These are phyloP conservation scores for Leucosticte australis DNA, from an alignment of 2,113 vertebrate species.

Conservation along the genomic window DNA sequence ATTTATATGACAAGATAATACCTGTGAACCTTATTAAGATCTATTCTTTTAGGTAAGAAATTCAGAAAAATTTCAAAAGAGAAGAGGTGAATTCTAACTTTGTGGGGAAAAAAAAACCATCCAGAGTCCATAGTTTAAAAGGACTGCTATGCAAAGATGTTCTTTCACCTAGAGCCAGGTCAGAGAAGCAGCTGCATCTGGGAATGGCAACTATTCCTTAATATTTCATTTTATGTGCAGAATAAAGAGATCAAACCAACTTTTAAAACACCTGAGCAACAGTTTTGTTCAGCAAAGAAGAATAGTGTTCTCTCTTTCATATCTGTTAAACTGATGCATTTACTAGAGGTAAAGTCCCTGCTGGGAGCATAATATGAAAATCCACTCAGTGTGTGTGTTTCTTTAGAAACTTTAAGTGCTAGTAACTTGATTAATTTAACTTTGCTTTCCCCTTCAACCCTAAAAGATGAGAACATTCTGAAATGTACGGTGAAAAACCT, in stretches of 20 bases:
- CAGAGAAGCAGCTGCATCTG: not conserved
- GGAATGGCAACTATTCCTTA: not conserved
- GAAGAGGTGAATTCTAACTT: not conserved
- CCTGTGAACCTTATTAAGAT: not conserved
- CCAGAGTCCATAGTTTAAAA: not conserved
- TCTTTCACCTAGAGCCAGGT: not conserved
- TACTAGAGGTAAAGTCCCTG: constrained; percentile 11
- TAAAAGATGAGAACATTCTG: not conserved
- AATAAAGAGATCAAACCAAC: constrained; percentile 26
- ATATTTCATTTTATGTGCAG: not conserved
- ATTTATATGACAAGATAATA: not conserved
- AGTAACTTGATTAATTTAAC: not conserved
- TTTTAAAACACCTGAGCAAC: not conserved
- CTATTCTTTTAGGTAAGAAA: not conserved
- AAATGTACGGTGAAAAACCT: not conserved
- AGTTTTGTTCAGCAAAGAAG: constrained; percentile 9
- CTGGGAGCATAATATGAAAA: not conserved
- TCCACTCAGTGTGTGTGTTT: not conserved
- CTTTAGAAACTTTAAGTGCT: not conserved
- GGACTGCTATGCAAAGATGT: not conserved
- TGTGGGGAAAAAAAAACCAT: not conserved
- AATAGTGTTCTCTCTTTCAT: not conserved
- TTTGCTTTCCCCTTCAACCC: not conserved
- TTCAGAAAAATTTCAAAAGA: not conserved
- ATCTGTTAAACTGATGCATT: constrained; percentile 3